phyloP scores from a whole-genome alignment of 2,797 vertebrate genomes.

The Macroramphosus scolopax region DNA sequence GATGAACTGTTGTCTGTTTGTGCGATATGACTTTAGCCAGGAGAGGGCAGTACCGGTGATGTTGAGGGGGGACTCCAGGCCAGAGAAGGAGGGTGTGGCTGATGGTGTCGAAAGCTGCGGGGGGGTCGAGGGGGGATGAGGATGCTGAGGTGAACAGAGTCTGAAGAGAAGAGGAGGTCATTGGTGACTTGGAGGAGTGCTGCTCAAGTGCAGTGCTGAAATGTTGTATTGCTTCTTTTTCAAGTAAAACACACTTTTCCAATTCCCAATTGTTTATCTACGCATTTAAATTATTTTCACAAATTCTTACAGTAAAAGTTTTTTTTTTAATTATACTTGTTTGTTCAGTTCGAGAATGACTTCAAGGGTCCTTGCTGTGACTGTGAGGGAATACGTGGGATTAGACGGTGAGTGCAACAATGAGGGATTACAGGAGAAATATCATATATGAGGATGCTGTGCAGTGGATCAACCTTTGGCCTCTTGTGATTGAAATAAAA shows the following conservation, averaged over 20 bases:
- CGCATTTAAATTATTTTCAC: not conserved
- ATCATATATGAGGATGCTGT: no score
- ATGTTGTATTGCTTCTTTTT: no score
- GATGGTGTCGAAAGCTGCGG: not conserved
- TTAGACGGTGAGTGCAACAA: no score
- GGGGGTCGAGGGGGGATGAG: not conserved
- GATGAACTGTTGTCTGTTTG: slow-evolving; percentile 14
- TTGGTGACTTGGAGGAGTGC: not conserved
- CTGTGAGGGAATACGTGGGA: no score
- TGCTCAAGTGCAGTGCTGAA: not conserved
- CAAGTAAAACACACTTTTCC: no score
- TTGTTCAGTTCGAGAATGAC: no score
- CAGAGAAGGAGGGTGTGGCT: not conserved
- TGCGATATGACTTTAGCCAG: slow-evolving; percentile 10
- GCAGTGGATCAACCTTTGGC: no score
- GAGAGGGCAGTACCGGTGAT: slow-evolving; percentile 9
- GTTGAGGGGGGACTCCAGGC: slow-evolving; percentile 2
- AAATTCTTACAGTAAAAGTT: not conserved
- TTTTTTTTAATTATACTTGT: no score
- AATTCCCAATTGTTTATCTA: not conserved
- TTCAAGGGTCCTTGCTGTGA: no score
- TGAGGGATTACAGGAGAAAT: no score
- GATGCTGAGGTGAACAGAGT: not conserved
- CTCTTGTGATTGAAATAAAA: no score
- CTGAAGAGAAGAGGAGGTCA: not conserved